Evolutionary conservation across 2,888 invertebrate genomes (phyloP), one percentile per base, ranked within the genome.

Genomic region (Cataglyphis altisquamis): DNA sequence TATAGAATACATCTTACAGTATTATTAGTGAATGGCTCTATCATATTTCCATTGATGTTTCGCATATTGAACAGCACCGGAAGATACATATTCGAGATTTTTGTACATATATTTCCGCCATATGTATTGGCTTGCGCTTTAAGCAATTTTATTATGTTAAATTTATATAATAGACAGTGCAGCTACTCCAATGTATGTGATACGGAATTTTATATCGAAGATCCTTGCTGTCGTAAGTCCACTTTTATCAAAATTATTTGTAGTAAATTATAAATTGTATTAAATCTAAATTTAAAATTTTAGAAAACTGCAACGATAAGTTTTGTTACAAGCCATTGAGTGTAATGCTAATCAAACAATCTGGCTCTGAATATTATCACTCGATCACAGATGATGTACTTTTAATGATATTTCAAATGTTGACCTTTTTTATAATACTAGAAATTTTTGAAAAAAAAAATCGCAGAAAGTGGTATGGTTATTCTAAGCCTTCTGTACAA

Each of bases 221-320:
- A 90, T 90, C 87, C 89, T 4, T 90, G 90, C 57, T 90, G 90
- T 55, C 87, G 90, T 90, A 72, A 88, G 64, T 18, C 55, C 1
- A 25, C 1, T 10, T 10, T 25, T 12, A 70, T 12, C 18, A 21
- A 48, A 66, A 48, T 39, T 18, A 36, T 75, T 52, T 74, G 3
- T 21, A 21, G 3, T 29, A 8, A 41, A 52, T 32, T 39, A 48
- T 39, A 6, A 36, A 36, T 67, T 57, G 8, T 9, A 15, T 1
- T 12, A 25, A 55, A 39, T 8, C 4, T 21, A 48, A 21, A 25
- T 32, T 2, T 32, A 18, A 78, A 10, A 21, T 66, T 82, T 60
- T 12, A 90, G 89, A 86, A 45, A 85, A 83, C 15, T 89, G 87
- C 63, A 77, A 84, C n/a, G 67, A 66, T 62, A 21, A 80, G 45